Percentiles rank a stretch among this genome's conserved stretches.
These are phyloP conservation scores for Aurelia coerulea DNA, from an alignment of 30 jellyfish, hydroid and myxozoan genomes.

Conservation along the genomic window DNA sequence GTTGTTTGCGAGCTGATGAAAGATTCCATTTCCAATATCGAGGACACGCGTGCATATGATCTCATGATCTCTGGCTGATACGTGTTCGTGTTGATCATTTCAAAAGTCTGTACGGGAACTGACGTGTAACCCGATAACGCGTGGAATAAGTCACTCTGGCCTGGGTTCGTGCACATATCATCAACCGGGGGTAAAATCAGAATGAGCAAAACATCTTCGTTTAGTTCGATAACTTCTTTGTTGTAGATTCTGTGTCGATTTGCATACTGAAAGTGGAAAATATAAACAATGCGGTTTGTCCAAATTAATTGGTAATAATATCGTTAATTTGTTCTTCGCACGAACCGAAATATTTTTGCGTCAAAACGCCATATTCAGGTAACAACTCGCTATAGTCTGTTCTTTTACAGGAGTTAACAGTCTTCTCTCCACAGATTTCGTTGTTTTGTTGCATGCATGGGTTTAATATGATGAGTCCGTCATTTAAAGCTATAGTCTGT, in stretches of 20 bases:
- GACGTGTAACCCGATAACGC: slow-evolving; percentile 82
- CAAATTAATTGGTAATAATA: no score
- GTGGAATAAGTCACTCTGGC: slow-evolving; percentile 88
- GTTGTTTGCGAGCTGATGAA: slow-evolving; percentile 69
- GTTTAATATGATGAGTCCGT: no score
- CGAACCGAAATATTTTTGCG: no score
- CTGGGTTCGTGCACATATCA: slow-evolving; percentile 95
- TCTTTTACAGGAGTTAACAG: no score
- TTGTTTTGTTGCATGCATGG: no score
- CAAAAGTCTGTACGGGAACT: slow-evolving; percentile 94
- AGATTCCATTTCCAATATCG: slow-evolving; percentile 88
- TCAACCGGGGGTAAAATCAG: slow-evolving; percentile 92
- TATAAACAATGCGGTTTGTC: no score
- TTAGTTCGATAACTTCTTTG: slow-evolving; percentile 95
- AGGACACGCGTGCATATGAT: slow-evolving; percentile 89
- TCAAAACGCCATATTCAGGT: no score
- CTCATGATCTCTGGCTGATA: slow-evolving; percentile 97
- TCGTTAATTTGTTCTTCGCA: no score
- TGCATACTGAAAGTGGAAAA: slow-evolving; percentile 52
- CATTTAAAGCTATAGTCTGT: no score
- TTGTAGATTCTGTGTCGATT: slow-evolving; percentile 89
- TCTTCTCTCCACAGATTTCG: no score
- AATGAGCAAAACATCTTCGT: slow-evolving; percentile 80
- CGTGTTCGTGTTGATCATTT: slow-evolving; percentile 87
- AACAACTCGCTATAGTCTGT: no score